These are phyloP conservation scores for Willowsia nigromaculata DNA, from an alignment of 2,888 invertebrate species.

Conservation along the genomic window DNA sequence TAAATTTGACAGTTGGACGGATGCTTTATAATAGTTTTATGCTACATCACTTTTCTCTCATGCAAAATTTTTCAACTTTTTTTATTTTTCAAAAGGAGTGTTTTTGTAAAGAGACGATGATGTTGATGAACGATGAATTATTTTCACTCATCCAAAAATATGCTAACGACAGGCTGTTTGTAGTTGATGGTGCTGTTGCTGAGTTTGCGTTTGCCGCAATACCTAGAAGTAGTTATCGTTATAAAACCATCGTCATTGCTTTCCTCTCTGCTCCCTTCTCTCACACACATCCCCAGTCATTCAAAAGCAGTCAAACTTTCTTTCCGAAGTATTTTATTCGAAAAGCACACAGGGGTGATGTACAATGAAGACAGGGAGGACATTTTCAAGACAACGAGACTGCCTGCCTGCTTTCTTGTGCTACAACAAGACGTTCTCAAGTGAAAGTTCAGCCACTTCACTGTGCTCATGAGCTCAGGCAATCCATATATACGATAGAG, in stretches of 20 bases:
- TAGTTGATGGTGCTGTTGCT: slow-evolving; percentile 10
- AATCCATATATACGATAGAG: background rate
- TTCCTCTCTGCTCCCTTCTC: background rate
- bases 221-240: slow-evolving; percentile 22
- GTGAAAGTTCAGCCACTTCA: slow-evolving; percentile 42
- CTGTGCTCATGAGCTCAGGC: background rate
- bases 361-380: background rate
- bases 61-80: background rate
- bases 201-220: slow-evolving; percentile 7
- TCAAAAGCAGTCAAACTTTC: slow-evolving; percentile 39
- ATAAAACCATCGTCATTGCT: slow-evolving; percentile 11
- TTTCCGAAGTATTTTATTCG: slow-evolving; percentile 21
- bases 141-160: slow-evolving; percentile 38
- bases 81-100: background rate
- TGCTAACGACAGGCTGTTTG: slow-evolving; percentile 20
- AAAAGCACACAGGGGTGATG: slow-evolving; percentile 16
- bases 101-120: slow-evolving; percentile 14
- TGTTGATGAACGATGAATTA: slow-evolving; percentile 24
- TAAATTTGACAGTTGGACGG: slow-evolving; percentile 61
- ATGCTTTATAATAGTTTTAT: slow-evolving; percentile 56
- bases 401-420: slow-evolving; percentile 4
- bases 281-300: slow-evolving; percentile 3
- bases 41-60: slow-evolving; percentile 11
- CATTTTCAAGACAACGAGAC: slow-evolving; percentile 8
- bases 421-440: background rate